Conservation (phyloP, 2,888 invertebrate species). For the Vandiemenella viatica region DNA sequence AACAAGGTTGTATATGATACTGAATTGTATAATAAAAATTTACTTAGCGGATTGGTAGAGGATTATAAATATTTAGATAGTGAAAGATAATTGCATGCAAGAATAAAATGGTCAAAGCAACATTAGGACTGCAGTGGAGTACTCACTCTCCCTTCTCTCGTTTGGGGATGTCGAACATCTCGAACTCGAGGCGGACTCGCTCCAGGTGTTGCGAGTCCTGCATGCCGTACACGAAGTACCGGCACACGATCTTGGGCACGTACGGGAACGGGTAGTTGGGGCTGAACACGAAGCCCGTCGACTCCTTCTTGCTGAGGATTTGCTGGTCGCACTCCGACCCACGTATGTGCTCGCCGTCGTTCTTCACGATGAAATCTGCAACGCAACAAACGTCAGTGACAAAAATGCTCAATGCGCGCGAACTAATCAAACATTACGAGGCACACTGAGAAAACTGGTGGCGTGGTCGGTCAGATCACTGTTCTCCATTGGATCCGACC, state of each 20-base stretch:
- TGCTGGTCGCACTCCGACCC: slow-evolving; percentile 98
- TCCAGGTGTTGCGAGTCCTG: slow-evolving; percentile 94
- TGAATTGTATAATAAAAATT: too few species aligned
- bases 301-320: slow-evolving; percentile 85
- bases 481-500: too few species aligned
- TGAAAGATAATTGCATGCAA: too few species aligned
- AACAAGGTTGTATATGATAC: too few species aligned
- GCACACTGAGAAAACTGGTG: too few species aligned
- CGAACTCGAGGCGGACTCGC: slow-evolving; percentile 77
- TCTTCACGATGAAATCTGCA: slow-evolving; percentile 80
- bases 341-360: slow-evolving; percentile 86
- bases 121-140: too few species aligned
- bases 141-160: slow-evolving; percentile 69
- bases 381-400: slow-evolving; percentile 20
- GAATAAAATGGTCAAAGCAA: too few species aligned
- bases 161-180: slow-evolving; percentile 80
- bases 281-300: slow-evolving; percentile 82
- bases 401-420: too few species aligned
- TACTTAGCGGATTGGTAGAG: too few species aligned
- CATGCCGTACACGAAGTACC: slow-evolving; percentile 96
- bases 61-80: too few species aligned
- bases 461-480: too few species aligned
- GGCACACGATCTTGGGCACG: slow-evolving; percentile 90
- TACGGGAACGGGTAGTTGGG: slow-evolving; percentile 93
- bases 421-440: too few species aligned